Conservation (phyloP, 2,797 vertebrate species). For the Cyprinella venusta region DNA sequence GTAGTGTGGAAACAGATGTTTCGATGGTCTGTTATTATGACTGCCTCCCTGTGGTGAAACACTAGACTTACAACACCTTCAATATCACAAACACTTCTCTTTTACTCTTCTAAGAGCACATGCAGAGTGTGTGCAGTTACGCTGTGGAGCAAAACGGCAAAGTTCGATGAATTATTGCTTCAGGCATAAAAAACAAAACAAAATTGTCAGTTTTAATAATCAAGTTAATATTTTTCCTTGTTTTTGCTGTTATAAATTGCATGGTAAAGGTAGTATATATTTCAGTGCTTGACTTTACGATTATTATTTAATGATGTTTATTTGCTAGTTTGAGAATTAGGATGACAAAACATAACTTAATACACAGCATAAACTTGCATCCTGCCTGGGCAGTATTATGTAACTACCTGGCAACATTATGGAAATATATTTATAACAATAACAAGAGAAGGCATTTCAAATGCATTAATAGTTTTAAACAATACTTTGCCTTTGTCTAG, state of each 20-base stretch:
- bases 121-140: background rate
- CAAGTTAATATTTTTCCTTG: too few relatives aligned
- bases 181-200: too few relatives aligned
- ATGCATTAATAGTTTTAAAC: background rate
- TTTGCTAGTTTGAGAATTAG: too few relatives aligned
- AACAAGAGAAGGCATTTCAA: background rate
- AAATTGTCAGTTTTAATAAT: too few relatives aligned
- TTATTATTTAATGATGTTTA: too few relatives aligned
- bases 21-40: background rate
- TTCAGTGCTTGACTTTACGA: too few relatives aligned
- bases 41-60: slow-evolving; percentile 14
- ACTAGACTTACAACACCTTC: background rate
- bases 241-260: too few relatives aligned
- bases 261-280: too few relatives aligned
- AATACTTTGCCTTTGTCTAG: background rate
- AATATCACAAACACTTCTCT: background rate
- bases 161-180: too few relatives aligned
- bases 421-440: background rate
- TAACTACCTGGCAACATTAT: background rate
- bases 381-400: background rate
- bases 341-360: too few relatives aligned
- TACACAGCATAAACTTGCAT: too few relatives aligned
- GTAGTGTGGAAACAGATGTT: background rate
- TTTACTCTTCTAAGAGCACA: background rate
- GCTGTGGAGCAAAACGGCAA: background rate